These are phyloP conservation scores for Eulemur coronatus DNA, from an alignment of 2,797 vertebrate species.

Conservation along the genomic window DNA sequence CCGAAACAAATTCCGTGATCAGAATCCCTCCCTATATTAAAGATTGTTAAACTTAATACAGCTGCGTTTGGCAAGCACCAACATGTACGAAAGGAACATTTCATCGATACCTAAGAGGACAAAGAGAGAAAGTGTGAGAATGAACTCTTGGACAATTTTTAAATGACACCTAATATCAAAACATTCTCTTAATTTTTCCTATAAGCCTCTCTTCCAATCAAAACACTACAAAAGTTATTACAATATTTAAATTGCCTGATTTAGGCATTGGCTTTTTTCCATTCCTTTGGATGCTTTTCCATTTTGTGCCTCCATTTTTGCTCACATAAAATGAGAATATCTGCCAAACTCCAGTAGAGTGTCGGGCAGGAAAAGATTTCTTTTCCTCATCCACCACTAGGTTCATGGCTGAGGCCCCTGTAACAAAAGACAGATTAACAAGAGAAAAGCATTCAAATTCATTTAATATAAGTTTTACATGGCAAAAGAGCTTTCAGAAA, in stretches of 20 bases:
- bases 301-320: slow-evolving; percentile 19
- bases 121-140: slow-evolving; percentile 69
- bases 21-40: neutral
- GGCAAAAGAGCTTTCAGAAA: neutral
- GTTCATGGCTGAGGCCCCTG: neutral
- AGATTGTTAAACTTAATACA: slow-evolving; percentile 13
- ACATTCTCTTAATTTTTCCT: slow-evolving; percentile 54
- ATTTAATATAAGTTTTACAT: neutral
- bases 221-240: slow-evolving; percentile 65
- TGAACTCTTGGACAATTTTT: slow-evolving; percentile 52
- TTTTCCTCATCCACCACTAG: neutral
- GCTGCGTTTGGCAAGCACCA: neutral
- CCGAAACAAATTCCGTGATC: neutral
- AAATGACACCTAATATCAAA: slow-evolving; percentile 45
- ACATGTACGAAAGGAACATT: slow-evolving; percentile 12
- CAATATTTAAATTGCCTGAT: slow-evolving; percentile 59
- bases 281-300: slow-evolving; percentile 10
- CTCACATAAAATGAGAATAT: slow-evolving; percentile 4
- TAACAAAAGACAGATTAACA: neutral
- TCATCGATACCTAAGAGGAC: slow-evolving; percentile 60
- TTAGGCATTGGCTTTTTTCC: neutral
- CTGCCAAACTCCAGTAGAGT: neutral
- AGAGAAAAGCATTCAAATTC: neutral
- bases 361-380: neutral
- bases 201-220: slow-evolving; percentile 52